Conservation (phyloP, 2,797 vertebrate species). For the Sus cebifrons region DNA sequence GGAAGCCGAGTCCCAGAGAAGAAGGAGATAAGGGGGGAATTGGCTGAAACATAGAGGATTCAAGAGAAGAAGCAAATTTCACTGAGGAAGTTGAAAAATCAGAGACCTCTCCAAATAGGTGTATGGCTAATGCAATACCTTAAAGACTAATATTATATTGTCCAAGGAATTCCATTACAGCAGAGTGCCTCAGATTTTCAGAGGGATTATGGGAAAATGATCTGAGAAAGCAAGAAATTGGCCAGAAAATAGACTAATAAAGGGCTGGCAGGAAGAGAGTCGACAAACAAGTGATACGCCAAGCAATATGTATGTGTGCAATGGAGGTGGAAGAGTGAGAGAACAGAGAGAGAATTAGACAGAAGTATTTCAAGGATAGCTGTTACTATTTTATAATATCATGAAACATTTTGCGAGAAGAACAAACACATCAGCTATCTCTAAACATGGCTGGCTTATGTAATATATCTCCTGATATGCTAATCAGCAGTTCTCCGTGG, state of each 20-base stretch:
- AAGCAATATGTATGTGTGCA: background rate
- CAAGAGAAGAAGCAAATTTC: background rate
- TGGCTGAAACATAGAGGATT: background rate
- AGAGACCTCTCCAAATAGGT: background rate
- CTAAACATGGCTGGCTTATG: background rate
- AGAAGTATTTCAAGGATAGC: background rate
- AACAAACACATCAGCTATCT: background rate
- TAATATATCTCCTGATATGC: background rate
- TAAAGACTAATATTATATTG: background rate
- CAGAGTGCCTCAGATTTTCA: background rate
- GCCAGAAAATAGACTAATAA: conserved; percentile 1
- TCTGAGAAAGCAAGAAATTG: conserved; percentile 40
- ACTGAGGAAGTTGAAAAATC: conserved; percentile 27
- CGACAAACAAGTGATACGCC: background rate
- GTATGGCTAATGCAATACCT: background rate
- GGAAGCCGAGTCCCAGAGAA: background rate
- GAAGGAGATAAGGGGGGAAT: background rate
- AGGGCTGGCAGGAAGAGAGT: background rate
- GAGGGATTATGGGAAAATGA: background rate
- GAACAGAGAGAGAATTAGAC: background rate
- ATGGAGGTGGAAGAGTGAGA: background rate
- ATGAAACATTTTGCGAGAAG: background rate
- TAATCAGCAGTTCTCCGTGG: background rate
- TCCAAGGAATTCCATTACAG: background rate
- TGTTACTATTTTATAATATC: background rate